Percentiles rank a stretch among this genome's conserved stretches.
Evolutionary conservation across 1,140 invertebrate genomes (phyloP).

Genomic region (Drosophila nebulosa): DNA sequence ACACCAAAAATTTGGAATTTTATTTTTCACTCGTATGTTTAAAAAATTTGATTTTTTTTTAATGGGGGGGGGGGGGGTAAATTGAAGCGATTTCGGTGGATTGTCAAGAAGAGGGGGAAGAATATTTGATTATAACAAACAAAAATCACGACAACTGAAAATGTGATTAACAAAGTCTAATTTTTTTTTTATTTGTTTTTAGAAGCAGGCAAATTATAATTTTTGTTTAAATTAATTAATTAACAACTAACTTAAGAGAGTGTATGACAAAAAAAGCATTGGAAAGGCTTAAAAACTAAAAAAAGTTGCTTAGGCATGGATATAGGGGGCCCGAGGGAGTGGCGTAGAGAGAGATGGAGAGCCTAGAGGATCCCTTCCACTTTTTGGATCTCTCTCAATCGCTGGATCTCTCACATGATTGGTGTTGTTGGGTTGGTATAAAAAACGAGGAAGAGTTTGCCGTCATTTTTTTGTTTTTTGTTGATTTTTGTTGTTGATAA

Average conservation of each 20-base stretch:
- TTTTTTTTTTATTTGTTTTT: constrained; percentile 61
- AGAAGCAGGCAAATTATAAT: constrained; percentile 50
- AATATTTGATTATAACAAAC: not conserved
- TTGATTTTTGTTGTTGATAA: constrained; percentile 38
- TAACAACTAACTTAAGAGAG: constrained; percentile 73
- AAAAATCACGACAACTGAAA: constrained; percentile 7
- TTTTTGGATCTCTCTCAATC: constrained; percentile 6
- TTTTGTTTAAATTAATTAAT: constrained; percentile 47
- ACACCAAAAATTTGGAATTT: constrained; percentile 47
- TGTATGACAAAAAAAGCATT: constrained; percentile 71
- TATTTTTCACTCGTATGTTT: constrained; percentile 56
- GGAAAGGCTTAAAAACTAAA: constrained; percentile 57
- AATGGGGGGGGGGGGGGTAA: not conserved
- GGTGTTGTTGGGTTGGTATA: constrained; percentile 16
- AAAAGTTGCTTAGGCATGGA: constrained; percentile 51
- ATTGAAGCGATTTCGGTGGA: constrained; percentile 60
- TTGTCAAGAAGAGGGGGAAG: constrained; percentile 49
- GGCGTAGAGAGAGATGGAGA: constrained; percentile 11
- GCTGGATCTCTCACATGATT: not conserved
- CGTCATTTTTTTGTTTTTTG: constrained; percentile 23
- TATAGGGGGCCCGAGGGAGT: not conserved
- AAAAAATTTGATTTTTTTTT: constrained; percentile 28
- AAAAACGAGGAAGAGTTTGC: constrained; percentile 65
- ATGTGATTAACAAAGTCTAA: constrained; percentile 33
- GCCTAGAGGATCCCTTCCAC: constrained; percentile 15